These are phyloP conservation scores for Chaitophorus viminalis DNA, from an alignment of 2,888 invertebrate genomes.

Conservation along the genomic window DNA sequence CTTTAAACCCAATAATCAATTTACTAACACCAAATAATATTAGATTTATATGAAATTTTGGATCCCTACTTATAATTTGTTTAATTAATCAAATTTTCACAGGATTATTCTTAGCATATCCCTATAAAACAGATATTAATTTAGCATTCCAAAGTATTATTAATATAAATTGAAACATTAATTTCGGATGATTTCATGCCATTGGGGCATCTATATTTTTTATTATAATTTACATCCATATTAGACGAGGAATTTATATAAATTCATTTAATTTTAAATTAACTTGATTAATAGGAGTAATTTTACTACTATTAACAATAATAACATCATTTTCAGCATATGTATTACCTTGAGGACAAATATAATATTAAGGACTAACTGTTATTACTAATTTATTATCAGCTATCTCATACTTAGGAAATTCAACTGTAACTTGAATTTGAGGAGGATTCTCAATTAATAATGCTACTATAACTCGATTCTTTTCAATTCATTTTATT, in stretches of 20 bases:
- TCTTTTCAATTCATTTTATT: background rate
- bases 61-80: background rate
- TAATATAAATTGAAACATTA: constrained; percentile 20
- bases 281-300: background rate
- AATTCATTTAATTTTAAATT: constrained; percentile 1
- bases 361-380: background rate
- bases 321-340: background rate
- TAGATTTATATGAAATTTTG: constrained; percentile 36
- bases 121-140: constrained; percentile 23
- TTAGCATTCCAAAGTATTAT: constrained; percentile 16
- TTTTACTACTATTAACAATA: background rate
- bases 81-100: constrained; percentile 28
- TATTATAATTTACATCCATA: constrained; percentile 5
- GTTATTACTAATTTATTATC: background rate
- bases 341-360: background rate
- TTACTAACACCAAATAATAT: constrained; percentile 2
- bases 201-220: constrained; percentile 73
- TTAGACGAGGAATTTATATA: background rate
- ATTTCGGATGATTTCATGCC: constrained; percentile 70
- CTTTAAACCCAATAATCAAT: constrained; percentile 1
- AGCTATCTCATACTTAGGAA: background rate
- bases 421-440: background rate
- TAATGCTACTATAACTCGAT: background rate
- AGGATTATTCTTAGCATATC: constrained; percentile 35
- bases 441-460: background rate